A percentile compares a stretch with the other conserved stretches of the same genome.
These are phyloP conservation scores for Venturia canescens DNA, from an alignment of 1,140 invertebrate genomes.

Conservation along the genomic window DNA sequence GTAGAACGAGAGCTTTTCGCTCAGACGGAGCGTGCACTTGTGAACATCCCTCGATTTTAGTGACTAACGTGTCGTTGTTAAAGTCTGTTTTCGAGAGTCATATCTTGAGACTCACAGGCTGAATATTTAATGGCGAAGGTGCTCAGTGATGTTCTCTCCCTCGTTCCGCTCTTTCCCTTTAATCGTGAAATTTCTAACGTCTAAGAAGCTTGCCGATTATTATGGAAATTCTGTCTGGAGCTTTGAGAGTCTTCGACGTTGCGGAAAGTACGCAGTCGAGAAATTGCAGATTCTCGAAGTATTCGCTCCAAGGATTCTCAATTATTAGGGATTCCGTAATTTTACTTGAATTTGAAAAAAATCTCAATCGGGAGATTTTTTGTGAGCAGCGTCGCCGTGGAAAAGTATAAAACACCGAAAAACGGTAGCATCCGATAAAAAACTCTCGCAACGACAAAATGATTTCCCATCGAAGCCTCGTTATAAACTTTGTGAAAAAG, in stretches of 20 bases:
- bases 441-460: too few species aligned
- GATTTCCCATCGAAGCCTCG: too few species aligned
- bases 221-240: conserved; percentile 40
- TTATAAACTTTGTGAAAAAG: too few species aligned
- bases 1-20: not conserved
- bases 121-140: conserved; percentile 47
- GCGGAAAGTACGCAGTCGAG: not conserved
- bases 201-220: conserved; percentile 48
- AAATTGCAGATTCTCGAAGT: not conserved
- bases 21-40: not conserved
- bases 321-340: too few species aligned
- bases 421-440: too few species aligned
- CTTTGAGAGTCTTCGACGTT: not conserved
- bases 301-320: not conserved
- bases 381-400: too few species aligned
- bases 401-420: too few species aligned
- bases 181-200: not conserved
- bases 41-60: not conserved
- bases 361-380: too few species aligned
- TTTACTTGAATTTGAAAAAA: too few species aligned
- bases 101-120: conserved; percentile 37
- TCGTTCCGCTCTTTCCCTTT: not conserved
- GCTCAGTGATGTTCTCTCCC: not conserved
- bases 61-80: not conserved
- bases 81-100: not conserved